Evolutionary conservation across 2,113 vertebrate genomes (phyloP), one percentile per base, ranked within the genome.

Genomic region (Ploceus nigricollis): DNA sequence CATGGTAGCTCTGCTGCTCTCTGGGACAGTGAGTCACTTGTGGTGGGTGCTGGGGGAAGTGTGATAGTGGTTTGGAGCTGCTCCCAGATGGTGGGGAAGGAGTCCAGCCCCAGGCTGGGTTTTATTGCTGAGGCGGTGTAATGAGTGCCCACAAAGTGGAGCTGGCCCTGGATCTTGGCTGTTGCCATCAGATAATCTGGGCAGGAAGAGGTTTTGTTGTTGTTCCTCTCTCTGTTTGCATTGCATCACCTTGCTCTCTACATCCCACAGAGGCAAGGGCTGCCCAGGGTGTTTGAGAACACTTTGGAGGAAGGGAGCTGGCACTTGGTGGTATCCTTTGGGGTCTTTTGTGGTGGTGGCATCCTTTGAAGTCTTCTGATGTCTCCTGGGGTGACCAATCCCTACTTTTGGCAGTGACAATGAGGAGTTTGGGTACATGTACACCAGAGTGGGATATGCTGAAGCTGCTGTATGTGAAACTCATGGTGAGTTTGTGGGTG

Each of bases 141-240:
- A 89, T 1, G 3, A 63, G 42, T 45, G 24, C 47, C 70, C 75
- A 17, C 90, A 63, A 47, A 70, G 31, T 66, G 33, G 78, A 68
- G n/a, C 66, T 91, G 91, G 53, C 39, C n/a, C 73, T 71, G 6
- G 0, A 2, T 51, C 25, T 24, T 2, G 1, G 37, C 53, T 51
- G 37, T 40, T 47, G 30, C 44, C 50, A 66, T 77, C 56, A 47
- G 69, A 45, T 64, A 71, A 64, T 30, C 39, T 5, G 44, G 23
- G 28, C 64, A 84, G 92, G 90, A 95, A 78, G 79, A 78, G 42
- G n/a, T 44, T 71, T 77, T 66, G 35, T n/a, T 75, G 47, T 77
- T 88, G 47, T 60, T 80, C 30, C 44, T 73, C 50, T 45, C 65
- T 79, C 73, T 53, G 16, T 37, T 83, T 28, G 7, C 20, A 7